phyloP scores from a whole-genome alignment of 2,113 vertebrate species.

The Pterocles gutturalis region DNA sequence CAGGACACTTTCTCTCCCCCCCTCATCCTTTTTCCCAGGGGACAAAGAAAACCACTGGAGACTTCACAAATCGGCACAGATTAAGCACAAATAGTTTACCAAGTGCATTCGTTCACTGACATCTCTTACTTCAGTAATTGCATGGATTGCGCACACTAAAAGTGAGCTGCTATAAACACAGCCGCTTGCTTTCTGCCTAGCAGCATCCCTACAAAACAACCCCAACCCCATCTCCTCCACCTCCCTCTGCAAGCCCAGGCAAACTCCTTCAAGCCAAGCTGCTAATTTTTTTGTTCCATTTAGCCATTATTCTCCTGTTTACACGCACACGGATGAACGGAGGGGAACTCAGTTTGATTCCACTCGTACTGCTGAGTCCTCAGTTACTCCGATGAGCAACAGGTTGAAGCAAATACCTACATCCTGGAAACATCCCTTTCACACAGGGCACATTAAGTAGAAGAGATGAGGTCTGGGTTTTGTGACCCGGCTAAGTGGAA shows the following conservation, averaged over 20 bases:
- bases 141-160: neutral
- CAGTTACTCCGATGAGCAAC: neutral
- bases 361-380: neutral
- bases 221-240: neutral
- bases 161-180: slow-evolving; percentile 13
- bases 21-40: slow-evolving; percentile 6
- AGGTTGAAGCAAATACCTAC: neutral
- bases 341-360: neutral
- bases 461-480: neutral
- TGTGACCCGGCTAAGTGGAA: neutral
- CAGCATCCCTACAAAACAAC: neutral
- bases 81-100: slow-evolving; percentile 58
- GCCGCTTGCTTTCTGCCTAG: neutral
- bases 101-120: slow-evolving; percentile 21
- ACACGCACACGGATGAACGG: neutral
- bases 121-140: slow-evolving; percentile 37
- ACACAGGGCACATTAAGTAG: fast-evolving
- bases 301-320: neutral
- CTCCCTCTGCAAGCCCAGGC: neutral
- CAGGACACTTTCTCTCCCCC: neutral
- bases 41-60: slow-evolving; percentile 71
- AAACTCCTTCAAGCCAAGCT: neutral
- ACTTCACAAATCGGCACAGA: slow-evolving; percentile 63
- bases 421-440: neutral
- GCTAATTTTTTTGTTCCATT: neutral